Evolutionary conservation across 1,140 invertebrate genomes (phyloP).

Genomic region (Drosophila parabipectinata): DNA sequence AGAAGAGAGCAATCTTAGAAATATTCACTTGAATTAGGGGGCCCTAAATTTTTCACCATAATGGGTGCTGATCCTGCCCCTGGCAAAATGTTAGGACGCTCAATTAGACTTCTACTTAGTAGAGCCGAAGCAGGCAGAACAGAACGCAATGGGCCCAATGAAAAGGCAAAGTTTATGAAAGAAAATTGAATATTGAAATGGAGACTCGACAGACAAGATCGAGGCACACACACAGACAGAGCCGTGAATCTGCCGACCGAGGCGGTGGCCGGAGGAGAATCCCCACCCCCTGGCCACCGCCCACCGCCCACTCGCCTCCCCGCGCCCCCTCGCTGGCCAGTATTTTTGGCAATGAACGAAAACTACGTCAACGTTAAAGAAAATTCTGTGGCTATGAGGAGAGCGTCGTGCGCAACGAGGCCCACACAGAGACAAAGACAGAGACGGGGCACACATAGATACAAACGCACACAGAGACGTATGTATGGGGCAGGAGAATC

Average conservation of each 20-base stretch:
- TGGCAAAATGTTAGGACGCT: constrained; percentile 32
- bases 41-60: neutral
- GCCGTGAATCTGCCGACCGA: constrained; percentile 23
- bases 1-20: neutral
- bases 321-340: neutral
- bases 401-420: constrained; percentile 78
- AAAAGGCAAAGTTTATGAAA: constrained; percentile 78
- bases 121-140: constrained; percentile 21
- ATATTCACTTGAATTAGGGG: neutral
- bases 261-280: constrained; percentile 23
- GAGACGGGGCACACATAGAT: neutral
- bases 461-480: constrained; percentile 7
- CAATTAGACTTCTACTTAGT: constrained; percentile 75
- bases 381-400: constrained; percentile 65
- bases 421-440: constrained; percentile 4
- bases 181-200: constrained; percentile 77
- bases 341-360: constrained; percentile 82
- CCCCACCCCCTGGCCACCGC: constrained; percentile 16
- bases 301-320: constrained; percentile 2
- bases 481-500: constrained; percentile 50
- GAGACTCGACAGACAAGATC: constrained; percentile 68
- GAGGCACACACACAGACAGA: constrained; percentile 21
- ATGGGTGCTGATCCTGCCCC: constrained; percentile 6
- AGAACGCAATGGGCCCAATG: constrained; percentile 27
- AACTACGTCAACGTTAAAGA: constrained; percentile 74